phyloP scores from a whole-genome alignment of 2,113 vertebrate species.

The Cairina moschata region DNA sequence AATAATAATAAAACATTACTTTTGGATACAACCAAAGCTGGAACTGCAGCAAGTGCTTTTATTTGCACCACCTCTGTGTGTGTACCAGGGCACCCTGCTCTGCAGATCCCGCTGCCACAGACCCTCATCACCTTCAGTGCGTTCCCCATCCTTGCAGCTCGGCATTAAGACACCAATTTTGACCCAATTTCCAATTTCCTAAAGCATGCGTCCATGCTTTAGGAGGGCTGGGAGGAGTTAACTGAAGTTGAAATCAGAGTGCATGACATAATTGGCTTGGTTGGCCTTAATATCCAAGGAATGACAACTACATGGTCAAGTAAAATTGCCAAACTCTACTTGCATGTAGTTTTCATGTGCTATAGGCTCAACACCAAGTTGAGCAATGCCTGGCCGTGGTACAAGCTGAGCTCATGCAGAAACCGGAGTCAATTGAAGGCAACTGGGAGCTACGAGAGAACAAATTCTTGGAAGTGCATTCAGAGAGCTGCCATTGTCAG shows the following conservation, averaged over 20 bases:
- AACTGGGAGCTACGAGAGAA: background rate
- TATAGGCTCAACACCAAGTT: background rate
- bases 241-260: background rate
- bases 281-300: background rate
- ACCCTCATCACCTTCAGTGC: rapidly evolving
- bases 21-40: background rate
- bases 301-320: background rate
- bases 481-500: background rate
- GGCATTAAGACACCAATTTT: background rate
- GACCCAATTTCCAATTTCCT: background rate
- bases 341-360: rapidly evolving
- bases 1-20: background rate
- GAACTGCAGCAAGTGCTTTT: background rate
- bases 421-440: background rate
- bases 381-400: conserved; percentile 32
- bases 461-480: background rate
- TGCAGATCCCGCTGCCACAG: too few species aligned
- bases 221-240: background rate
- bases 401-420: background rate
- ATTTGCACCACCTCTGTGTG: background rate
- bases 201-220: rapidly evolving
- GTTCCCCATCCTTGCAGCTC: background rate
- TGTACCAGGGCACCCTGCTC: too few species aligned
- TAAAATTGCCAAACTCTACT: background rate
- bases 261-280: background rate